A percentile compares a stretch with the other conserved stretches of the same genome.
Conservation (phyloP, 2,797 vertebrate genomes). For the Peromyscus attwateri region DNA sequence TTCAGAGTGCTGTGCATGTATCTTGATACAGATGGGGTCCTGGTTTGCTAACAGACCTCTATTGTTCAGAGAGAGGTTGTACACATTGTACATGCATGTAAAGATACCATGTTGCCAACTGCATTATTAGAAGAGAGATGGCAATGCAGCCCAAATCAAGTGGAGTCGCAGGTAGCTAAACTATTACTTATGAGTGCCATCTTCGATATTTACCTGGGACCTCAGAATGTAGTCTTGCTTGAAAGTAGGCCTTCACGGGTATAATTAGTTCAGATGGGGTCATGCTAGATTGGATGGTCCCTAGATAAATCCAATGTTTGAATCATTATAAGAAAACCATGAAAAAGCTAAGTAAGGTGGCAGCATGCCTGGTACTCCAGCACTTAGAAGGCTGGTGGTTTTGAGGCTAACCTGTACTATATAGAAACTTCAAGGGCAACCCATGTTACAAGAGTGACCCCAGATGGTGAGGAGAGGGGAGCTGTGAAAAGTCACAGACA, state of each 20-base stretch:
- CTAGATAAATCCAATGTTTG: not conserved
- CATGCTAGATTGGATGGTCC: not conserved
- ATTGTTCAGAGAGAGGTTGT: not conserved
- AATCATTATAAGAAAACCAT: not conserved
- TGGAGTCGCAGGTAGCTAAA: not conserved
- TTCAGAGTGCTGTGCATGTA: not conserved
- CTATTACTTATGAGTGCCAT: not conserved
- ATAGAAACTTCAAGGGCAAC: not conserved
- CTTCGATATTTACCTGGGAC: not conserved
- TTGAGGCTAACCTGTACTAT: not conserved
- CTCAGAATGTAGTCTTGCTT: not conserved
- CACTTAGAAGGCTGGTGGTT: not conserved
- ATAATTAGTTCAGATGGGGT: not conserved
- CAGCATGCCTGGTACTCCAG: not conserved
- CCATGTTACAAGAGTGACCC: not conserved
- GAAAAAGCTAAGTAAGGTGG: not conserved
- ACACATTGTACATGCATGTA: no score
- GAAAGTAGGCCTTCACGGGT: not conserved
- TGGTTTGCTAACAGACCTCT: not conserved
- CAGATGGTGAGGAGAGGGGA: no score
- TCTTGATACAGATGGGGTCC: not conserved
- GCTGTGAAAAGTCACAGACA: not conserved
- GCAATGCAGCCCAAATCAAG: not conserved
- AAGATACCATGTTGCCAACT: not conserved
- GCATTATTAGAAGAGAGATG: not conserved